phyloP scores from a whole-genome alignment of 2,113 vertebrate genomes.

The Pontoporia blainvillei region DNA sequence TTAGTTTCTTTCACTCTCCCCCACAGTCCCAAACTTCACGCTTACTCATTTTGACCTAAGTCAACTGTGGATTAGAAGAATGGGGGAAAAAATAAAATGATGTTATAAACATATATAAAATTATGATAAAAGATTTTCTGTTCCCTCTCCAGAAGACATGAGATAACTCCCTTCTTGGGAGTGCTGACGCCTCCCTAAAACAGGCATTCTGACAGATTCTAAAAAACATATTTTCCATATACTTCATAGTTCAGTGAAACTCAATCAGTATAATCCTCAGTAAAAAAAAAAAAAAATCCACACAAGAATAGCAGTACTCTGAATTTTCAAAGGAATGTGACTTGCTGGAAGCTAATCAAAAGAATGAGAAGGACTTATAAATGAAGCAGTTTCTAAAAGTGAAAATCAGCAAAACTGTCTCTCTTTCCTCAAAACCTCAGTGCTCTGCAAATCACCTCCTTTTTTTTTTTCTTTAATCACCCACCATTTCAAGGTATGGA shows the following conservation, averaged over 20 bases:
- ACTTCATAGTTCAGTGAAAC: slow-evolving; percentile 68
- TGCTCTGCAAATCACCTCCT: neutral
- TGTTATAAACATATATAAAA: slow-evolving; percentile 35
- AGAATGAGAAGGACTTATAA: slow-evolving; percentile 38
- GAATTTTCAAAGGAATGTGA: slow-evolving; percentile 67
- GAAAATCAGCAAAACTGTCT: slow-evolving; percentile 49
- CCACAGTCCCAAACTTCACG: neutral
- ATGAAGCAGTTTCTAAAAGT: slow-evolving; percentile 50
- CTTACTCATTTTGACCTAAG: slow-evolving; percentile 38
- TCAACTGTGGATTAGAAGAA: slow-evolving; percentile 33
- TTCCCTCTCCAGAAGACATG: slow-evolving; percentile 56
- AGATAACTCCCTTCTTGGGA: slow-evolving; percentile 69
- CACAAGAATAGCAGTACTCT: slow-evolving; percentile 48
- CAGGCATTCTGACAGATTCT: slow-evolving; percentile 61
- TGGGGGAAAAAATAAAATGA: slow-evolving; percentile 26
- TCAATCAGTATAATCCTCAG: slow-evolving; percentile 56
- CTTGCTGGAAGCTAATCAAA: slow-evolving; percentile 64
- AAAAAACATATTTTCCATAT: slow-evolving; percentile 67
- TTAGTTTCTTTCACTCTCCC: slow-evolving; percentile 1
- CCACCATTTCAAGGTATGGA: neutral
- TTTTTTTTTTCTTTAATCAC: neutral
- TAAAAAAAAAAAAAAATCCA: slow-evolving; percentile 45
- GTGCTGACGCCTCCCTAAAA: slow-evolving; percentile 60
- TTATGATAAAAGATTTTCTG: slow-evolving; percentile 59
- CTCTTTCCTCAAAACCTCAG: neutral